Evolutionary conservation across 2,888 invertebrate species (phyloP).

Genomic region (Priapulus caudatus): DNA sequence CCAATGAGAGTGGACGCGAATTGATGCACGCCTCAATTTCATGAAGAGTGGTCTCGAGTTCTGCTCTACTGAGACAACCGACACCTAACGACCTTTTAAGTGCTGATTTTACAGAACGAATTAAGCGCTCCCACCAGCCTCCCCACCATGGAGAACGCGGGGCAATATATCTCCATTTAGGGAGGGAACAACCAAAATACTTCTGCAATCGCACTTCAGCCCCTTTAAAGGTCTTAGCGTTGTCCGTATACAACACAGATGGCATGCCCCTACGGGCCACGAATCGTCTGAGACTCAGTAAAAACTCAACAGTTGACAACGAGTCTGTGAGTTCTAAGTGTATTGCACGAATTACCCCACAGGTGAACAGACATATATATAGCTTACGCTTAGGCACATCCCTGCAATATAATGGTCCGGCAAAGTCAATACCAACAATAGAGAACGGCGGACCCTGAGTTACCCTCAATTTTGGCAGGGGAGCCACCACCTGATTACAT

Average conservation of each 20-base stretch:
- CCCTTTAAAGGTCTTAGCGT: too few relatives aligned
- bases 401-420: not conserved
- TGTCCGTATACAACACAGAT: not conserved
- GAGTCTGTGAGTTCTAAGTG: conserved; percentile 5
- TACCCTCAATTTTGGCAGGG: not conserved
- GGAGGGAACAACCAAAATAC: conserved; percentile 4
- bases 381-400: not conserved
- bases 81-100: conserved; percentile 11
- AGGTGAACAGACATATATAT: not conserved
- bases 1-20: not conserved
- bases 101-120: conserved; percentile 9
- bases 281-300: conserved; percentile 7
- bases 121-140: conserved; percentile 10
- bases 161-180: conserved; percentile 11
- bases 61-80: not conserved
- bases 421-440: not conserved
- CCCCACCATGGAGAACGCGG: conserved; percentile 16
- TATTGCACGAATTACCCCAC: not conserved
- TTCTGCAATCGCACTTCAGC: conserved; percentile 6
- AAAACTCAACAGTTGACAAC: conserved; percentile 6
- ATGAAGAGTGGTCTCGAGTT: conserved; percentile 6
- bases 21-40: not conserved
- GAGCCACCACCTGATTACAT: conserved; percentile 1
- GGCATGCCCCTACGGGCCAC: conserved; percentile 4
- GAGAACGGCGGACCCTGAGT: not conserved